Evolutionary conservation across 1,140 invertebrate species (phyloP).

Genomic region (Drosophila ambigua): DNA sequence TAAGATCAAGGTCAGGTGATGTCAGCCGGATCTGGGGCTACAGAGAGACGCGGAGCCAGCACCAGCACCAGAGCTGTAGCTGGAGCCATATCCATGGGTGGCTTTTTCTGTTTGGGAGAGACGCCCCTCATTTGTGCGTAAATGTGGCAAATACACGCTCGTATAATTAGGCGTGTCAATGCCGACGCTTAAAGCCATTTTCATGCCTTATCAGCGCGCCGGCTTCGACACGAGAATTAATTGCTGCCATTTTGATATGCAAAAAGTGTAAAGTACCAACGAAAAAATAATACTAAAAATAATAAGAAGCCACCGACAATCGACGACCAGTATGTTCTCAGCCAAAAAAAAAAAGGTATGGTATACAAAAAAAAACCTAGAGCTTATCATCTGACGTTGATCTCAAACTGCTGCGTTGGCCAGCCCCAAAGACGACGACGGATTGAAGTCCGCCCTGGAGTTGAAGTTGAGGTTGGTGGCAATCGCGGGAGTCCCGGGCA

Average conservation of each 20-base stretch:
- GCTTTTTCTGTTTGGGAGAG: slow-evolving; percentile 40
- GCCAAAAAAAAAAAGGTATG: not conserved
- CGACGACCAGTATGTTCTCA: not conserved
- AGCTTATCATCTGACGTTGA: slow-evolving; percentile 75
- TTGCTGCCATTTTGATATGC: slow-evolving; percentile 79
- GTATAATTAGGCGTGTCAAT: slow-evolving; percentile 78
- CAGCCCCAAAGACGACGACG: slow-evolving; percentile 25
- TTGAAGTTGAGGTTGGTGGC: not conserved
- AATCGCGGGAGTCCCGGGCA: too few species aligned
- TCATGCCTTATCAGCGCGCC: slow-evolving; percentile 61
- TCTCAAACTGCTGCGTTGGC: slow-evolving; percentile 62
- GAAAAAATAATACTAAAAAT: slow-evolving; percentile 20
- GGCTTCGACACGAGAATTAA: slow-evolving; percentile 70
- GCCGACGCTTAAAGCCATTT: slow-evolving; percentile 73
- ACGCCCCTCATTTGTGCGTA: slow-evolving; percentile 65
- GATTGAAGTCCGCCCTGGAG: slow-evolving; percentile 27
- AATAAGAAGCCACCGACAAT: slow-evolving; percentile 17
- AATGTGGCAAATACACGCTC: slow-evolving; percentile 71
- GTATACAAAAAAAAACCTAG: slow-evolving; percentile 21
- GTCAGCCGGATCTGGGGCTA: slow-evolving; percentile 47
- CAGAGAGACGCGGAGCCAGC: not conserved
- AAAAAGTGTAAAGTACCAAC: slow-evolving; percentile 63
- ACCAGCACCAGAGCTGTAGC: slow-evolving; percentile 3
- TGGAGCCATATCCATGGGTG: slow-evolving; percentile 62
- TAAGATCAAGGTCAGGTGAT: slow-evolving; percentile 76